Evolutionary conservation across 2,797 vertebrate genomes (phyloP).

Genomic region (Amblyraja radiata): DNA sequence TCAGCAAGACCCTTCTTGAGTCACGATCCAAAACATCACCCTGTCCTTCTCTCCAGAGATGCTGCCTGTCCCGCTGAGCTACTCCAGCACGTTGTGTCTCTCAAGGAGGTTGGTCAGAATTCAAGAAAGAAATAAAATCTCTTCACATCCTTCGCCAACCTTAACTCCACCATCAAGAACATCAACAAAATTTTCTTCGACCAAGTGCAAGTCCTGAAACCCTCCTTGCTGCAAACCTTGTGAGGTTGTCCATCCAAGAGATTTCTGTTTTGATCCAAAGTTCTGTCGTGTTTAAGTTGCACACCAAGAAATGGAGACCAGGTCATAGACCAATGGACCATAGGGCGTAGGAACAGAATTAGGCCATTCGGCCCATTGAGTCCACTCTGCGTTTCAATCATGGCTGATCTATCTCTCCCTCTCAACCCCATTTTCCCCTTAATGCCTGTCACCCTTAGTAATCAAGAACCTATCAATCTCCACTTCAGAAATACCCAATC

Average conservation of each 20-base stretch:
- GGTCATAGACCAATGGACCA: background rate
- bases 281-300: background rate
- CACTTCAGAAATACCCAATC: no score
- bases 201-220: background rate
- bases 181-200: background rate
- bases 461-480: no score
- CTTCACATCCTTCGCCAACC: background rate
- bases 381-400: no score
- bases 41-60: no score
- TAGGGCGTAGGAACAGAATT: no score
- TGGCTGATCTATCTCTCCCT: no score
- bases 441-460: no score
- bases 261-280: background rate
- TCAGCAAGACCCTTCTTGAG: no score
- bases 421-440: no score
- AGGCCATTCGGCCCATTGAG: no score
- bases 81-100: constrained; percentile 29
- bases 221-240: background rate
- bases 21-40: no score
- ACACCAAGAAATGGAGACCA: background rate
- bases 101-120: constrained; percentile 65
- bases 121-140: constrained; percentile 17
- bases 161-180: constrained; percentile 39
- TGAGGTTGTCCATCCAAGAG: background rate
- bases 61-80: no score